phyloP scores from a whole-genome alignment of 1,140 invertebrate genomes.

The Diachasmimorpha longicaudata region DNA sequence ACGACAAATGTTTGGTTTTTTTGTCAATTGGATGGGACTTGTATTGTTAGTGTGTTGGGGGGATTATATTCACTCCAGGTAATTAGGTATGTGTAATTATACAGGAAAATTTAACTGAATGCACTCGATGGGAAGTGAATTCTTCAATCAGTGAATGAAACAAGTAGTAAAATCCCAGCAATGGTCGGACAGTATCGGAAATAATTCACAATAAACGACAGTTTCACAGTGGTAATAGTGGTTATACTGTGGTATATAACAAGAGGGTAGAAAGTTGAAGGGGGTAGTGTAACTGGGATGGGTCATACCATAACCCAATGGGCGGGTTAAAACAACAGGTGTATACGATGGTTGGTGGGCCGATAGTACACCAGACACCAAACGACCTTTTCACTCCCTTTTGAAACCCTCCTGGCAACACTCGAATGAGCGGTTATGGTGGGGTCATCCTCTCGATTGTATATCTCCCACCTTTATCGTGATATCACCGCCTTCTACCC shows the following conservation, averaged over 20 bases:
- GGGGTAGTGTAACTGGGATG: neutral
- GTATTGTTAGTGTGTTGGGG: too few relatives aligned
- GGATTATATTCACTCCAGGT: too few relatives aligned
- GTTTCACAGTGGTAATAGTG: neutral
- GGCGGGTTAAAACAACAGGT: constrained; percentile 47
- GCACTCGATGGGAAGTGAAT: too few relatives aligned
- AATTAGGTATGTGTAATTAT: too few relatives aligned
- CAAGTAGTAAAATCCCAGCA: too few relatives aligned
- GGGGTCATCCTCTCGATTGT: neutral
- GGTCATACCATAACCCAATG: constrained; percentile 17
- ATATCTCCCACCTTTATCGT: neutral
- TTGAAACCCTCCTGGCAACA: neutral
- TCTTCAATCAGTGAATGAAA: too few relatives aligned
- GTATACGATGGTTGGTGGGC: constrained; percentile 34
- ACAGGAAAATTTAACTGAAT: too few relatives aligned
- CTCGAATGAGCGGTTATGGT: neutral
- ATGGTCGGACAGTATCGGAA: too few relatives aligned
- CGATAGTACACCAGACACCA: constrained; percentile 32
- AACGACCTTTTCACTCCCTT: constrained; percentile 33
- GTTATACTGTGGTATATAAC: neutral
- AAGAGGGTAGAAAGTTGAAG: neutral
- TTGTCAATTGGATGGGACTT: too few relatives aligned
- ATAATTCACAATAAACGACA: neutral
- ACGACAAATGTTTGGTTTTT: too few relatives aligned
- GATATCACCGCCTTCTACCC: neutral